These are phyloP conservation scores for Chloroceryle aenea DNA, from an alignment of 2,113 vertebrate genomes.

Conservation along the genomic window DNA sequence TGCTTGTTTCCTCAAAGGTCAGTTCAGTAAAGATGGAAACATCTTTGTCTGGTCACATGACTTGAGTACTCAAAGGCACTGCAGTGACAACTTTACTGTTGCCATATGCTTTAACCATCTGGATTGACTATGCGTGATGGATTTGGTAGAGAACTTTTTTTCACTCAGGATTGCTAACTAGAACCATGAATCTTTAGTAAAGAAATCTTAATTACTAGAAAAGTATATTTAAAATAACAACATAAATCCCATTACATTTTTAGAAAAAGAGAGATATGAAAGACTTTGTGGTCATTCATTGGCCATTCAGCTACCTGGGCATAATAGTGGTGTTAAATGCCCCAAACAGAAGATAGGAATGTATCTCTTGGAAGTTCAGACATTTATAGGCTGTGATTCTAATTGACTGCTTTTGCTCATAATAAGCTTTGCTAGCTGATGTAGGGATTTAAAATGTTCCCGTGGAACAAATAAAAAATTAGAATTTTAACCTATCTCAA, in stretches of 20 bases:
- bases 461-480: background rate
- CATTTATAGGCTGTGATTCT: background rate
- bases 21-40: constrained; percentile 28
- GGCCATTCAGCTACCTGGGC: background rate
- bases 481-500: background rate
- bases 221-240: background rate
- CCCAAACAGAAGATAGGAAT: background rate
- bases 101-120: constrained; percentile 62
- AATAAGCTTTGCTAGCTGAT: background rate
- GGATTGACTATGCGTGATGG: background rate
- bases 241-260: background rate
- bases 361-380: background rate
- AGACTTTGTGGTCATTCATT: background rate
- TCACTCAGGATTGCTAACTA: background rate
- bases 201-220: background rate
- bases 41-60: background rate
- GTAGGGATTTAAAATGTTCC: background rate
- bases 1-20: constrained; percentile 51
- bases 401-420: background rate
- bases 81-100: constrained; percentile 27
- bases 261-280: background rate
- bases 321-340: background rate
- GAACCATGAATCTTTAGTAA: background rate
- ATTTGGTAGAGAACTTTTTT: background rate
- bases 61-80: background rate